phyloP scores from a whole-genome alignment of 30 jellyfish, hydroid and myxozoan genomes.

The Catostylus mosaicus region DNA sequence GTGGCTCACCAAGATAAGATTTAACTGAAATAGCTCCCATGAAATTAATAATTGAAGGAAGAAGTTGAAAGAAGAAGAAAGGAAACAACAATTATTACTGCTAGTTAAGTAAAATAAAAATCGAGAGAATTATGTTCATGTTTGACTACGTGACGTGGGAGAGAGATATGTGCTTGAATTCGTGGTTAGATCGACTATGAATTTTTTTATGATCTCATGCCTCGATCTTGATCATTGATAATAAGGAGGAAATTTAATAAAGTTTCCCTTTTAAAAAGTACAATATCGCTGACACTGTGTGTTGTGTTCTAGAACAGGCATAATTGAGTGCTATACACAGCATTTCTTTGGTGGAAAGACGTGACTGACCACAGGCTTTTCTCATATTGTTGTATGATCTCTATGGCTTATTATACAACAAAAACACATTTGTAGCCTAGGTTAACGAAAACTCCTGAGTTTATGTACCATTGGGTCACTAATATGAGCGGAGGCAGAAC shows the following conservation, averaged over 20 bases:
- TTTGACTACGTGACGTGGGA: too few species aligned
- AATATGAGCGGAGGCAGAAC: too few species aligned
- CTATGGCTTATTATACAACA: slow-evolving; percentile 29
- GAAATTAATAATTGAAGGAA: too few species aligned
- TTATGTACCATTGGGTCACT: too few species aligned
- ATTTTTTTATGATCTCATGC: neutral
- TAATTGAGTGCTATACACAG: slow-evolving; percentile 57
- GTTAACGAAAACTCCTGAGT: slow-evolving; percentile 9
- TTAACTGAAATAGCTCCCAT: too few species aligned
- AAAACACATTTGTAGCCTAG: slow-evolving; percentile 28
- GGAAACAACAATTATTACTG: too few species aligned
- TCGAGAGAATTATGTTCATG: too few species aligned
- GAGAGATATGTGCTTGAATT: too few species aligned
- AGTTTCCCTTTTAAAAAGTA: neutral
- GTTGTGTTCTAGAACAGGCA: neutral
- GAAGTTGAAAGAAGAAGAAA: too few species aligned
- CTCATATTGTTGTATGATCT: slow-evolving; percentile 22
- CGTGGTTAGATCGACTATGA: too few species aligned
- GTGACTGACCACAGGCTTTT: slow-evolving; percentile 50
- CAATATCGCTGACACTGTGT: slow-evolving; percentile 24
- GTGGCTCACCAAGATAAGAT: too few species aligned
- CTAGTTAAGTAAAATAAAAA: too few species aligned
- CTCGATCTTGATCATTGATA: neutral
- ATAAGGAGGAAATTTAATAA: slow-evolving; percentile 19
- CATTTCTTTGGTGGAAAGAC: slow-evolving; percentile 30